A percentile compares a stretch with the other conserved stretches of the same genome.
Conservation (phyloP, 2,113 vertebrate species). For the Forbesichthys papilliferus region DNA sequence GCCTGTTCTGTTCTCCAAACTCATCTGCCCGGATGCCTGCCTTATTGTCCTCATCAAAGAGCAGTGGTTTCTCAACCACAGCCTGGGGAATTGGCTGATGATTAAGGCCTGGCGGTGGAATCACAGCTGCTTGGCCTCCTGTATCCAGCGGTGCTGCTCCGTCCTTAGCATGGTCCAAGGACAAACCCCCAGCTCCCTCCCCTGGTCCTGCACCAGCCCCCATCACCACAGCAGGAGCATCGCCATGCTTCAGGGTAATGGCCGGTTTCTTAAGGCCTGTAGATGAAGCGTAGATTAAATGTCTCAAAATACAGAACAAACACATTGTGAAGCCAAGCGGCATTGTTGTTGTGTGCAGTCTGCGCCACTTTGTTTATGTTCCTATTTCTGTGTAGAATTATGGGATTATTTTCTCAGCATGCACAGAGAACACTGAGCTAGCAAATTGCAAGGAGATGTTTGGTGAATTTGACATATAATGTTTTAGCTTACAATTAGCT, state of each 20-base stretch:
- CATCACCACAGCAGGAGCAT: conserved; percentile 43
- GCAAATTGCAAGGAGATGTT: too few relatives aligned
- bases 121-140: conserved; percentile 36
- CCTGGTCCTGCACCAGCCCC: conserved; percentile 53
- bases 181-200: conserved; percentile 51
- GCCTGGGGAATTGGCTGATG: conserved; percentile 56
- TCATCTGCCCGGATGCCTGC: conserved; percentile 73
- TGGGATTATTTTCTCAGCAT: too few relatives aligned
- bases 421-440: too few relatives aligned
- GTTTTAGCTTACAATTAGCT: too few relatives aligned
- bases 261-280: conserved; percentile 77
- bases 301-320: not conserved
- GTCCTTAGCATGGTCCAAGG: conserved; percentile 68
- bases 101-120: conserved; percentile 17
- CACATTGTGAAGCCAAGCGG: too few relatives aligned
- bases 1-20: conserved; percentile 74
- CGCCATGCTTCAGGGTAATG: conserved; percentile 71
- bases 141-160: conserved; percentile 8
- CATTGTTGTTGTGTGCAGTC: too few relatives aligned
- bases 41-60: conserved; percentile 76
- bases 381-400: too few relatives aligned
- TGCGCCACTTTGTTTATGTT: too few relatives aligned
- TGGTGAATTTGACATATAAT: too few relatives aligned
- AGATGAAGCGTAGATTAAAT: not conserved
- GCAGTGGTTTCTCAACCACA: conserved; percentile 58